A percentile compares a stretch with the other conserved stretches of the same genome.
These are phyloP conservation scores for Ommatoiulus sabulosus DNA, from an alignment of 2,888 invertebrate species.

Conservation along the genomic window DNA sequence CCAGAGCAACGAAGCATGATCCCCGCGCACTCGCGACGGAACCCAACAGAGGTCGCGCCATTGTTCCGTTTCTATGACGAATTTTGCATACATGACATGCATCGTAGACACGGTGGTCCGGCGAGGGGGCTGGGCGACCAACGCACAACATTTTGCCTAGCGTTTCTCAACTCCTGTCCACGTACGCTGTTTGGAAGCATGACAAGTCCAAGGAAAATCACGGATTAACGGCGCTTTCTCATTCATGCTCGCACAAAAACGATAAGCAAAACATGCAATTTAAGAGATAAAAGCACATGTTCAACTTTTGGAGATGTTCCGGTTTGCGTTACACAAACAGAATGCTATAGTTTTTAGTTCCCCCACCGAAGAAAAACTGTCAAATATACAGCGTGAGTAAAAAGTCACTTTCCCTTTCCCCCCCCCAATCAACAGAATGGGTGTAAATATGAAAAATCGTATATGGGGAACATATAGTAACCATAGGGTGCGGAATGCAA, in stretches of 20 bases:
- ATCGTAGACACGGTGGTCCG: constrained; percentile 18
- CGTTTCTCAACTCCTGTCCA: not conserved
- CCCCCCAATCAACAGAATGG: no score
- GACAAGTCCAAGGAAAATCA: constrained; percentile 15
- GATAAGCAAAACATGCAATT: not conserved
- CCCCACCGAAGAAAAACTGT: not conserved
- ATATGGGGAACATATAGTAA: no score
- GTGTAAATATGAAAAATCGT: no score
- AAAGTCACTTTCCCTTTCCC: no score
- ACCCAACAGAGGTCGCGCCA: constrained; percentile 3
- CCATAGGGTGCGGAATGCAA: no score
- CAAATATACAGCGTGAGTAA: not conserved
- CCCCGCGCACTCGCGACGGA: not conserved
- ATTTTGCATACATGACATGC: constrained; percentile 28
- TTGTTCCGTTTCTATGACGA: constrained; percentile 7
- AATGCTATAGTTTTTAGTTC: not conserved
- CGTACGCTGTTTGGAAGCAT: not conserved
- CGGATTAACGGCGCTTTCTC: not conserved
- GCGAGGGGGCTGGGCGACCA: not conserved
- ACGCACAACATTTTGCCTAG: not conserved
- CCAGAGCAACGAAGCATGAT: not conserved
- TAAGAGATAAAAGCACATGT: not conserved
- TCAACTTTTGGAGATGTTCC: not conserved
- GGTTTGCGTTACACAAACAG: not conserved
- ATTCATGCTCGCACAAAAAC: not conserved